A percentile compares a stretch with the other conserved stretches of the same genome.
These are phyloP conservation scores for Notothenia coriiceps DNA, from an alignment of 2,113 vertebrate genomes.

Conservation along the genomic window DNA sequence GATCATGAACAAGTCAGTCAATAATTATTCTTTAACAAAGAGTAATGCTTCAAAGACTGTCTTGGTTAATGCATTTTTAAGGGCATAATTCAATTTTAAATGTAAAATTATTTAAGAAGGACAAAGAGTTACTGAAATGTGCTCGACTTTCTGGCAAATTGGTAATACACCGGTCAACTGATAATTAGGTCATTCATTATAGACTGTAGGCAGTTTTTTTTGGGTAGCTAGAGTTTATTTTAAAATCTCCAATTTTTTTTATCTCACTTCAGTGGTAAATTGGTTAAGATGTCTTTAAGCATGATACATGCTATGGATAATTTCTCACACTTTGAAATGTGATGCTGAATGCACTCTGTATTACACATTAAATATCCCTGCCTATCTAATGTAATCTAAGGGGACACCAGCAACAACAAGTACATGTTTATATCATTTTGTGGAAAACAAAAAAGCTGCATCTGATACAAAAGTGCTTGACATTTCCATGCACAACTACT, in stretches of 20 bases:
- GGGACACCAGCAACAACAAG: not conserved
- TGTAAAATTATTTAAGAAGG: not conserved
- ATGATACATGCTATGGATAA: not conserved
- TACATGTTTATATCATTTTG: too few relatives aligned
- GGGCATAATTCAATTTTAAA: not conserved
- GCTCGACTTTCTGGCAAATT: not conserved
- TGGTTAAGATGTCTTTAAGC: not conserved
- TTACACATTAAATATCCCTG: not conserved
- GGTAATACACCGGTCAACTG: not conserved
- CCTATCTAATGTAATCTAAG: too few relatives aligned
- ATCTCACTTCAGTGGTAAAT: too few relatives aligned
- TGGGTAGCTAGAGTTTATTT: too few relatives aligned
- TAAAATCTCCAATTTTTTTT: too few relatives aligned
- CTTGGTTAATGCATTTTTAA: constrained; percentile 1
- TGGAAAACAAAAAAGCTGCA: too few relatives aligned
- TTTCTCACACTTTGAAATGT: not conserved
- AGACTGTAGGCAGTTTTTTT: too few relatives aligned
- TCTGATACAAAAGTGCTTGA: too few relatives aligned
- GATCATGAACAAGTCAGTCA: not conserved
- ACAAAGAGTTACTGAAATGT: not conserved
- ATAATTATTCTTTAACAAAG: not conserved
- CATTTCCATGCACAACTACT: not conserved
- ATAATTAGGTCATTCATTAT: too few relatives aligned
- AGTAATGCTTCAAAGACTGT: not conserved
- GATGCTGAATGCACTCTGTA: not conserved